phyloP scores from a whole-genome alignment of 2,888 invertebrate species.

The Lasioglossum oenotherae region DNA sequence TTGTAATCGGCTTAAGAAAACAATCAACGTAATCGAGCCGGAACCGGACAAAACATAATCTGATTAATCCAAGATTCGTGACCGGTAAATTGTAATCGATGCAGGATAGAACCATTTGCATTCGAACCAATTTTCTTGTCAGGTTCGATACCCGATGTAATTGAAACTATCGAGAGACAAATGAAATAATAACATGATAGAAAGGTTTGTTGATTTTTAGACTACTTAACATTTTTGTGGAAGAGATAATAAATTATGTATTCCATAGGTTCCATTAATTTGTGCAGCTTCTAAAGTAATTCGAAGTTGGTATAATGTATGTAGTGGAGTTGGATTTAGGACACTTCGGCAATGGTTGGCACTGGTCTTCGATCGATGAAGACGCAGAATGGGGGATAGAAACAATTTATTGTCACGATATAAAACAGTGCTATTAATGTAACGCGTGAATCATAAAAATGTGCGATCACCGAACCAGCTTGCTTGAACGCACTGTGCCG shows the following conservation, averaged over 20 bases:
- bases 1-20: slow-evolving; percentile 13
- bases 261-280: background rate
- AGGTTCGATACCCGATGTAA: background rate
- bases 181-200: background rate
- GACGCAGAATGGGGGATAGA: background rate
- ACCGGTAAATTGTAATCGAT: background rate
- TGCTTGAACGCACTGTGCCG: background rate
- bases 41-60: background rate
- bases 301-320: background rate
- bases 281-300: background rate
- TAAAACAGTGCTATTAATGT: background rate
- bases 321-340: too few species aligned
- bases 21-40: background rate
- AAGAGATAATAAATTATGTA: background rate
- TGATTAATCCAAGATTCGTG: background rate
- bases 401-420: background rate
- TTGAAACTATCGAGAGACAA: background rate
- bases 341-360: background rate
- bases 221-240: background rate
- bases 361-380: background rate
- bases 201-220: background rate
- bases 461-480: background rate
- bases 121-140: background rate
- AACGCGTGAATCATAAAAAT: background rate
- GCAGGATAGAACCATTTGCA: background rate